Conservation (phyloP, 1,140 invertebrate genomes). For the Bombus polaris region DNA sequence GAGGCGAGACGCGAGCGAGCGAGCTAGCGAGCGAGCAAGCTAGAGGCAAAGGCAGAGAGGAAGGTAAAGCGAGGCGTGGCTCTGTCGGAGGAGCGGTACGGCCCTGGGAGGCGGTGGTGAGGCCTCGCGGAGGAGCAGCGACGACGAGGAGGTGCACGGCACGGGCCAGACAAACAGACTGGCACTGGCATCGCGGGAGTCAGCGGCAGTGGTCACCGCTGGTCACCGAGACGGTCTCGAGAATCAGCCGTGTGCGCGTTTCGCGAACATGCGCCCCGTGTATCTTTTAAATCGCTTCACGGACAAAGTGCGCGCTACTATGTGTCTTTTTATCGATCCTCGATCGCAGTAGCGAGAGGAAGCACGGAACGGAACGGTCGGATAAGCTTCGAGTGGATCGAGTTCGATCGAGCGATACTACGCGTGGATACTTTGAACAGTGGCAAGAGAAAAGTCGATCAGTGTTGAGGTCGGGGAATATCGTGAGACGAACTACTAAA, state of each 20-base stretch:
- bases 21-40: slow-evolving; percentile 10
- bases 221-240: slow-evolving; percentile 53
- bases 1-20: neutral
- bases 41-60: slow-evolving; percentile 15
- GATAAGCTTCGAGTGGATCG: neutral
- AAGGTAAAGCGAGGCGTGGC: slow-evolving; percentile 43
- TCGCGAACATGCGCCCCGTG: slow-evolving; percentile 45
- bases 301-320: slow-evolving; percentile 30
- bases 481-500: neutral
- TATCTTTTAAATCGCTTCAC: slow-evolving; percentile 21
- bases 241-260: slow-evolving; percentile 28
- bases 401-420: neutral
- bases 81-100: slow-evolving; percentile 60
- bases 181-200: slow-evolving; percentile 73
- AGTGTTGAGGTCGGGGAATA: neutral
- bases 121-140: slow-evolving; percentile 67
- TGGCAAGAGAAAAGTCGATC: neutral
- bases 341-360: neutral
- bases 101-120: slow-evolving; percentile 76
- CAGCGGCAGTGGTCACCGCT: slow-evolving; percentile 68
- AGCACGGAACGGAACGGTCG: neutral
- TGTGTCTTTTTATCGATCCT: neutral
- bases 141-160: slow-evolving; percentile 65
- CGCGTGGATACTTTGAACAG: neutral
- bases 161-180: slow-evolving; percentile 77